Base-by-base conservation (phyloP, 2,797 vertebrate species). In the Nannoperca obscura region DNA sequence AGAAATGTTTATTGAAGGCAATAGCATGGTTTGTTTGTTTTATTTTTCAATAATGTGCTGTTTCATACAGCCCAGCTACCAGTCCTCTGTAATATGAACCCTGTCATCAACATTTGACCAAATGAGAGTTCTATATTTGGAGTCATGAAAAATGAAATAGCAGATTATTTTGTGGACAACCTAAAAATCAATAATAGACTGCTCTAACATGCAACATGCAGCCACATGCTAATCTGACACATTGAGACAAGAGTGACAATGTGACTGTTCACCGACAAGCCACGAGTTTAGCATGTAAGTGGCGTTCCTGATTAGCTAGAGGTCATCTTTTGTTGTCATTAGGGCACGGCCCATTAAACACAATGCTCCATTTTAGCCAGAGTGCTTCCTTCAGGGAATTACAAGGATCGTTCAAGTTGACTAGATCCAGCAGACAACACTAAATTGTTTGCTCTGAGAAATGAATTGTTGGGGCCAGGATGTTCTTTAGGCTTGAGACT, bases 261-360 rank as follows among this genome's bases (percentile, higher is more conserved):
- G 64, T 80, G 81, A 80, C 86, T 75, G 64, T 68, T 84, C 61
- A 58, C 34, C 80, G 74, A 90, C 47, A 15, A 69, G 61, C 17
- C 53, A 61, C 50, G 50, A 77, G 75, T 84, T 91, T 84, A 89
- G 74, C 84, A 91, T 94, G 91, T 92, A 89, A 81, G 77, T 70
- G 64, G 72, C 52, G 42, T 88, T 86, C 86, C 79, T 85, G 80
- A 84, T 82, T 87, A 78, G 76, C 82, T 84, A 63, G 88, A 91
- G 91, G 90, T 92, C 78, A 40, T 86, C 61, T 88, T 89, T 83
- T 27, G 24, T 27, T 27, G 90, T 94, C 93, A 93, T 92, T 89
- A 93, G 86, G 91, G 90, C 86, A 91, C 91, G 92, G 91, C 86
- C 89, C 91, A 92, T 93, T 90, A 93, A 94, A 91, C 88, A 86